Conservation (phyloP, 2,797 vertebrate species). For the Huso huso region DNA sequence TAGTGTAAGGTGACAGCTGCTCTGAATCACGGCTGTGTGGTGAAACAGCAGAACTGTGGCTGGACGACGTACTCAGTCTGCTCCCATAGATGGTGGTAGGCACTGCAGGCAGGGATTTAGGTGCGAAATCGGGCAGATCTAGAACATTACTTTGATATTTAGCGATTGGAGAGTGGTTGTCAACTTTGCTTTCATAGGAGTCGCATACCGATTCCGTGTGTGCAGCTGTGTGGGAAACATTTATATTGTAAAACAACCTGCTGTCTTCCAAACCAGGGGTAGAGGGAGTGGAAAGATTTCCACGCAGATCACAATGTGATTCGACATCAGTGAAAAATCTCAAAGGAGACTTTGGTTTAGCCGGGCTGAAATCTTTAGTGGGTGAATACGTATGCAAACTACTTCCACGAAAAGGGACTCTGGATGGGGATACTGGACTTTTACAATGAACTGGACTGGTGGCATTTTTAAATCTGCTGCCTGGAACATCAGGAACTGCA, state of each 20-base stretch:
- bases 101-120: neutral
- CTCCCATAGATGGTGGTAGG: neutral
- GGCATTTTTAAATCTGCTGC: neutral
- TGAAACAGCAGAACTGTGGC: neutral
- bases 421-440: neutral
- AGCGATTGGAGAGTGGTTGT: neutral
- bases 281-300: neutral
- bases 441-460: neutral
- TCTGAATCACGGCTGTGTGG: constrained; percentile 1
- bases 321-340: neutral
- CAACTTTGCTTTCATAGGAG: neutral
- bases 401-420: neutral
- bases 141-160: neutral
- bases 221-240: neutral
- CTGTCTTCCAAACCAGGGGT: neutral
- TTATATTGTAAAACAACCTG: neutral
- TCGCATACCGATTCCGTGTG: neutral
- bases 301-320: neutral
- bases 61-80: constrained; percentile 1
- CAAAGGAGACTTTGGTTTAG: neutral
- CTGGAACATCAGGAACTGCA: neutral
- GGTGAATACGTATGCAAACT: neutral
- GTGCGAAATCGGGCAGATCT: neutral
- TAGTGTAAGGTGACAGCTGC: neutral
- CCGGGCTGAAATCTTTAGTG: neutral